Percentiles rank a stretch among this genome's conserved stretches.
phyloP scores from a whole-genome alignment of 2,888 invertebrate species.

The Scotopteryx bipunctaria region DNA sequence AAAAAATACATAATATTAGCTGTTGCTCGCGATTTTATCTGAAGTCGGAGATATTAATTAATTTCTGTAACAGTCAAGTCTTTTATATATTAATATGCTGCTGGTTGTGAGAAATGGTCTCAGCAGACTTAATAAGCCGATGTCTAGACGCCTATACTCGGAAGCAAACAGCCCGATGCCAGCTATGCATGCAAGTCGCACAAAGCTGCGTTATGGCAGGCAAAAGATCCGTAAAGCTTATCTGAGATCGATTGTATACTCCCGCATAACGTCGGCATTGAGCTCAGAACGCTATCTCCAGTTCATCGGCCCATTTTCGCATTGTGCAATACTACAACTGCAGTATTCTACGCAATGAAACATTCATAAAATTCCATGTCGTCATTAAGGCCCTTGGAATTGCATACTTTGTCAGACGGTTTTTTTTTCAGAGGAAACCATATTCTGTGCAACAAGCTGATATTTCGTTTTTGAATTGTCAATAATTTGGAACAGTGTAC shows the following conservation, averaged over 20 bases:
- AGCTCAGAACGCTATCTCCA: conserved; percentile 43
- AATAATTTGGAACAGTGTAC: background rate
- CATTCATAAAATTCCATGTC: conserved; percentile 34
- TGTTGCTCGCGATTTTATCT: too few species aligned
- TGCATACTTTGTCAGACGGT: conserved; percentile 6
- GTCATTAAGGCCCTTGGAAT: conserved; percentile 27
- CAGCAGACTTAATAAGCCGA: conserved; percentile 4
- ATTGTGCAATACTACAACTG: conserved; percentile 44
- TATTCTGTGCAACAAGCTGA: conserved; percentile 8
- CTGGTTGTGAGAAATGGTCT: background rate
- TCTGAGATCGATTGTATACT: conserved; percentile 47
- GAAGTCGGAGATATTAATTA: too few species aligned
- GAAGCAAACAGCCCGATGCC: conserved; percentile 23
- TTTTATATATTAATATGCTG: conserved; percentile 15
- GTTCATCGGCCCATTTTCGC: conserved; percentile 49
- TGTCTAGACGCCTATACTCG: conserved; percentile 27
- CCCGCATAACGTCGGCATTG: conserved; percentile 43
- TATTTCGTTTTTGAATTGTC: conserved; percentile 12
- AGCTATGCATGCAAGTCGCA: conserved; percentile 26
- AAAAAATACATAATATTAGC: too few species aligned
- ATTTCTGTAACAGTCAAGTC: too few species aligned
- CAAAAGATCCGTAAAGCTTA: conserved; percentile 43
- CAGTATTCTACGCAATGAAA: conserved; percentile 35
- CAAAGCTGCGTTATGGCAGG: conserved; percentile 34
- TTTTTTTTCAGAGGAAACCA: conserved; percentile 21